Evolutionary conservation across 2,888 invertebrate species (phyloP), one percentile per base, ranked within the genome.

Genomic region (Amphipoea oculea): DNA sequence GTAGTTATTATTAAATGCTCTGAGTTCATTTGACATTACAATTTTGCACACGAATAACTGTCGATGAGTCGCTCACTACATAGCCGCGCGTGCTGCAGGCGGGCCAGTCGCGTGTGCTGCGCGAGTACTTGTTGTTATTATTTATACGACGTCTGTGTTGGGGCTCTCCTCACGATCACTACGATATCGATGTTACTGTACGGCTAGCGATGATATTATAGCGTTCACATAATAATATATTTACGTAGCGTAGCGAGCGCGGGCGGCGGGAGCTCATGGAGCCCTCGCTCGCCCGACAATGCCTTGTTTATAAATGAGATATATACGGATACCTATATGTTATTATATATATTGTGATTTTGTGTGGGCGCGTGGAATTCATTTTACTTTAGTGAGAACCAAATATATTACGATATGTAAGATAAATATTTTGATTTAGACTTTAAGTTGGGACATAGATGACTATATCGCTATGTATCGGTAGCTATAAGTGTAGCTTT

Each of bases 381-480:
- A 83, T 89, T 90, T 92, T 92, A 91, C 82, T 91, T 92, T 93
- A 94, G 94, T 94, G 95, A 95, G 94, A 95, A 95, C 96, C 96
- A 95, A 95, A 95, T 95, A 95, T 94, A 93, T 92, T 92, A 90
- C 88, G 86, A 85, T 90, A 86, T 91, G 90, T 93, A 91, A 92
- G 90, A 90, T 90, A 87, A 88, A 86, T 89, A 88, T 88, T 89
- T 89, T 85, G 81, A 81, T 84, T 88, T 89, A 89, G 89, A 66
- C 60, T 85, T 81, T 88, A 88, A 87, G 86, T 90, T 80, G 88
- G 83, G 82, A 85, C 89, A 84, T 84, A 85, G 89, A 73, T 71
- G 82, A 85, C 68, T 83, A 76, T 78, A 67, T 73, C 83, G 80
- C 86, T 86, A 77, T 85, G 84, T 88, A 71, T 81, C 81, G 89